These are phyloP conservation scores for Telenomus remus DNA, from an alignment of 1,140 invertebrate species.

Conservation along the genomic window DNA sequence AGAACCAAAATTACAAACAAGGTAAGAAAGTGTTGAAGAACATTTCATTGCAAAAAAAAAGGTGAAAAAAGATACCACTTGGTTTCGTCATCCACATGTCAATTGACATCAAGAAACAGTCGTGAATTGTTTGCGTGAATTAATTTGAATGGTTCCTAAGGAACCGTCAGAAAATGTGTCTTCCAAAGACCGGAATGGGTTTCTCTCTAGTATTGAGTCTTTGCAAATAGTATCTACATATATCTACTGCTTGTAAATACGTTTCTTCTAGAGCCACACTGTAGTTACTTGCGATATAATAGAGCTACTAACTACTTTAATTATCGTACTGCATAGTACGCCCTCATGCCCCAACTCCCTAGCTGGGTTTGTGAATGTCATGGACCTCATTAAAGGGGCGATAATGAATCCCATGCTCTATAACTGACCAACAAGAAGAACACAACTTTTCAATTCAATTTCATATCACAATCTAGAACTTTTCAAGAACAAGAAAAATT, in stretches of 20 bases:
- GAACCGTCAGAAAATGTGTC: constrained; percentile 89
- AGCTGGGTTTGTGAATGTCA: constrained; percentile 71
- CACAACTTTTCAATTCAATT: background rate
- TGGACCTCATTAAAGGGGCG: constrained; percentile 73
- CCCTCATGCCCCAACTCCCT: constrained; percentile 68
- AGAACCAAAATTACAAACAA: background rate
- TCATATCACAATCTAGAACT: background rate
- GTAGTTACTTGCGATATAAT: constrained; percentile 70
- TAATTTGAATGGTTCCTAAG: constrained; percentile 24
- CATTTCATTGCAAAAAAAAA: constrained; percentile 22
- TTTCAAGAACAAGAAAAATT: background rate
- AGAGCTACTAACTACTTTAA: constrained; percentile 66
- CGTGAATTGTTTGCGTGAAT: background rate
- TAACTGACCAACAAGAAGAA: constrained; percentile 6
- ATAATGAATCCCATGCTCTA: constrained; percentile 61
- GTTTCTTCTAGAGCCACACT: constrained; percentile 67
- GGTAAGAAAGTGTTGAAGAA: constrained; percentile 47
- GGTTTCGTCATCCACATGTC: constrained; percentile 74
- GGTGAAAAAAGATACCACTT: constrained; percentile 39
- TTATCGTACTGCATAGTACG: constrained; percentile 65
- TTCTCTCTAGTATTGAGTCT: constrained; percentile 47
- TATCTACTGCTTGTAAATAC: constrained; percentile 72
- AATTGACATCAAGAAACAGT: constrained; percentile 9
- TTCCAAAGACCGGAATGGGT: constrained; percentile 82
- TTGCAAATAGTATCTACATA: constrained; percentile 56